A percentile compares a stretch with the other conserved stretches of the same genome.
These are phyloP conservation scores for Psilopsiagon aurifrons DNA, from an alignment of 2,113 vertebrate species.

Conservation along the genomic window DNA sequence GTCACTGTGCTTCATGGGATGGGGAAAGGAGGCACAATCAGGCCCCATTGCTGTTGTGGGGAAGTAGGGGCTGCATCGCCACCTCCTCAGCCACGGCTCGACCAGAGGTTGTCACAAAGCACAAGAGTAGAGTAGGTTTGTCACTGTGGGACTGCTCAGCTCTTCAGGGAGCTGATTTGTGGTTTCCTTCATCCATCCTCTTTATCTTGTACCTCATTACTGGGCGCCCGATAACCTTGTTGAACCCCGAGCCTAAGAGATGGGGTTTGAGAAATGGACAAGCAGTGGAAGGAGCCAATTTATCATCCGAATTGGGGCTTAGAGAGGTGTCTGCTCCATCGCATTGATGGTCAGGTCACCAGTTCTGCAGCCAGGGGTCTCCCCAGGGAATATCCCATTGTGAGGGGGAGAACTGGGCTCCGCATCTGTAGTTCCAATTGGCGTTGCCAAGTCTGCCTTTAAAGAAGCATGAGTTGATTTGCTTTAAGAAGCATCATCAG, in stretches of 20 bases:
- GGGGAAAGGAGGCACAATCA: neutral
- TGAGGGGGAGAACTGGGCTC: neutral
- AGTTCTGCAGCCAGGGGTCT: neutral
- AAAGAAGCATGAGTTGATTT: neutral
- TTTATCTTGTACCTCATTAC: neutral
- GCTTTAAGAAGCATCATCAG: neutral
- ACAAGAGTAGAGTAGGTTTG: neutral
- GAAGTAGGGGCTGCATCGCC: neutral
- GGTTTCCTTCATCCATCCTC: neutral
- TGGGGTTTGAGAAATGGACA: neutral
- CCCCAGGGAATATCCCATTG: accelerated
- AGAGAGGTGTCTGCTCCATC: neutral
- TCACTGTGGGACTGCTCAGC: neutral
- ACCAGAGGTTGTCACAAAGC: neutral
- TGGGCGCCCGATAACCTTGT: neutral
- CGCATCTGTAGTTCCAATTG: neutral
- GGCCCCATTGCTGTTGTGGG: neutral
- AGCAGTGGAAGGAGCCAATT: neutral
- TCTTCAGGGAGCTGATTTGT: neutral
- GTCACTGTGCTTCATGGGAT: neutral
- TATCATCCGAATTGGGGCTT: accelerated
- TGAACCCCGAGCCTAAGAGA: neutral
- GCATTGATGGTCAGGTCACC: neutral
- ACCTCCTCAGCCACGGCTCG: neutral
- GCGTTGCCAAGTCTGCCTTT: neutral